Evolutionary conservation across 1,140 invertebrate genomes (phyloP).

Genomic region (Drosophila rhopaloa): DNA sequence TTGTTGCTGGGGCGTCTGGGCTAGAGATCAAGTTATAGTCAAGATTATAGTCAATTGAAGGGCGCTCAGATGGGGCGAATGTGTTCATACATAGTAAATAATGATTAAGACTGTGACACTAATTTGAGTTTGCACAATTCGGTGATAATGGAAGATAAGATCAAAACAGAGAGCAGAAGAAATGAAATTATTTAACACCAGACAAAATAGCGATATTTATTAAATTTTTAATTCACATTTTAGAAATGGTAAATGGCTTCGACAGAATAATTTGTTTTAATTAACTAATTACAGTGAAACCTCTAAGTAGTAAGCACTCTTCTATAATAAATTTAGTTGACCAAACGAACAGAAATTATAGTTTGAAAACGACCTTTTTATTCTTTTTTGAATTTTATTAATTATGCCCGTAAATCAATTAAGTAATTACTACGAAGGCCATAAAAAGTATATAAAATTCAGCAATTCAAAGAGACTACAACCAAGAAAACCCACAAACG

Average conservation of each 20-base stretch:
- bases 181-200: background rate
- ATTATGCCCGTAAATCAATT: constrained; percentile 4
- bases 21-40: constrained; percentile 37
- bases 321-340: too few species aligned
- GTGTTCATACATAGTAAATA: too few species aligned
- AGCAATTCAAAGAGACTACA: background rate
- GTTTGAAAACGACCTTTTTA: too few species aligned
- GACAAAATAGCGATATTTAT: background rate
- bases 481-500: constrained; percentile 30
- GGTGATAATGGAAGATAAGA: constrained; percentile 31
- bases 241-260: too few species aligned
- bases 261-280: too few species aligned
- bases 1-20: constrained; percentile 29
- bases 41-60: constrained; percentile 41
- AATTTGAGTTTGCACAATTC: constrained; percentile 17
- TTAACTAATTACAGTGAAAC: too few species aligned
- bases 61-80: constrained; percentile 12
- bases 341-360: too few species aligned
- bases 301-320: too few species aligned
- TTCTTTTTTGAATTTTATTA: too few species aligned
- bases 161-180: constrained; percentile 4
- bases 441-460: background rate
- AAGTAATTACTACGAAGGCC: background rate
- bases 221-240: too few species aligned
- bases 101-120: constrained; percentile 8